Percentiles rank a stretch among this genome's conserved stretches.
Evolutionary conservation across 2,797 vertebrate species (phyloP).

Genomic region (Chloroceryle inda): DNA sequence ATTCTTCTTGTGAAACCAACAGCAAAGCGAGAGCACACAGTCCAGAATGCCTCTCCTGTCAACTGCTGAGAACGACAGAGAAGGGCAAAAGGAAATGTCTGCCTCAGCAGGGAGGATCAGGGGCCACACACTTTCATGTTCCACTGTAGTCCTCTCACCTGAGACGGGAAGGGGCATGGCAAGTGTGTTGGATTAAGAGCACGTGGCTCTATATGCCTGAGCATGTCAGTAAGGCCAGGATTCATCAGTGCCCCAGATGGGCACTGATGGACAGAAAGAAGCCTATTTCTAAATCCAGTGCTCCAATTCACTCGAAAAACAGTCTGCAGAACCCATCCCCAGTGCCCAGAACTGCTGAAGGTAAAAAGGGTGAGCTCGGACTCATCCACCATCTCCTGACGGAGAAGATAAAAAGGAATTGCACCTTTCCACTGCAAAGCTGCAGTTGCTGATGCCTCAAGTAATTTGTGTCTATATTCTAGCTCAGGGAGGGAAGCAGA

Average conservation of each 20-base stretch:
- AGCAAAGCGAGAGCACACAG: neutral
- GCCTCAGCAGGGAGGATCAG: neutral
- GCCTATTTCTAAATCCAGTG: neutral
- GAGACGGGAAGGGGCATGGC: neutral
- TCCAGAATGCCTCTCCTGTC: neutral
- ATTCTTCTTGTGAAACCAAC: neutral
- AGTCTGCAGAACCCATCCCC: neutral
- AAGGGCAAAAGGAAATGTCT: neutral
- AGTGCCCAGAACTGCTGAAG: neutral
- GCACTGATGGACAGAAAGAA: neutral
- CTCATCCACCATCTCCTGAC: neutral
- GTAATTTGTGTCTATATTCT: neutral
- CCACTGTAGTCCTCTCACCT: neutral
- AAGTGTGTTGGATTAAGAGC: fast-evolving
- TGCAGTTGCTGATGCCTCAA: neutral
- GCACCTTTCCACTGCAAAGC: neutral
- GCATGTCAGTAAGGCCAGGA: neutral
- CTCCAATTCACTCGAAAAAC: neutral
- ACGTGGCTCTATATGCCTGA: fast-evolving
- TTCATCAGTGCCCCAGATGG: neutral
- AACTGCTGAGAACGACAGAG: neutral
- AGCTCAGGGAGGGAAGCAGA: neutral
- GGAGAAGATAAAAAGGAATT: neutral
- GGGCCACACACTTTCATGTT: neutral
- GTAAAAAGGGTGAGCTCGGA: neutral